Evolutionary conservation across 2,888 invertebrate species (phyloP), one percentile per base, ranked within the genome.

Genomic region (Drosophila affinis): DNA sequence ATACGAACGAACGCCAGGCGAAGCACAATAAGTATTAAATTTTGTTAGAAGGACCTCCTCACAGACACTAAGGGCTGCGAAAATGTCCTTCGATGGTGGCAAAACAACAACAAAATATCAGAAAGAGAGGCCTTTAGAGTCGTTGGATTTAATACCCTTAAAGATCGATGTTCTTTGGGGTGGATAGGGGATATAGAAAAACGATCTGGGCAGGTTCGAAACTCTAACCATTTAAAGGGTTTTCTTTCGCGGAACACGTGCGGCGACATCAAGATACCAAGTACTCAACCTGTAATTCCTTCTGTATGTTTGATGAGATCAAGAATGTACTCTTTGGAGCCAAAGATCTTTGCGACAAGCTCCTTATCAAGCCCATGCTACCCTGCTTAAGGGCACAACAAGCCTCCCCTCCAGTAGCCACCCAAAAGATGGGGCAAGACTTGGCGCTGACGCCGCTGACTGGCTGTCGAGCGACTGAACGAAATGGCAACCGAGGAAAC

Each of bases 1-100:
- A 51, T 69, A 64, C 52, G 64, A 79, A 9, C 29, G 32, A 34
- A 39, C 65, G 63, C 49, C 64, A 67, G 21, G 58, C 62, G 83
- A 77, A 67, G 82, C 76, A 72, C 79, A 80, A 78, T 80, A 89
- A 87, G 83, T 81, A 83, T 80, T 83, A 81, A 88, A 86, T 89
- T 84, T 81, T 80, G 88, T 88, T 88, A 84, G 87, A 87, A 87
- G 82, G 76, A 84, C 81, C 78, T 73, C 58, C 69, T 74, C 63
- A 68, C 61, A 72, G 34, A 12, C 34, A 39, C n/a, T 14, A n/a
- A 39, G 21, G 72, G 46, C 63, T 70, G 79, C 85, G 62, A 60
- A 39, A 87, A 74, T 74, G 87, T 88, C 81, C 88, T 88, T 88
- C 79, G 81, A 75, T 59, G 80, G 76, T 72, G 73, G 75, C 48